Evolutionary conservation across 2,797 vertebrate genomes (phyloP), one percentile per base, ranked within the genome.

Genomic region (Darevskia mixta): DNA sequence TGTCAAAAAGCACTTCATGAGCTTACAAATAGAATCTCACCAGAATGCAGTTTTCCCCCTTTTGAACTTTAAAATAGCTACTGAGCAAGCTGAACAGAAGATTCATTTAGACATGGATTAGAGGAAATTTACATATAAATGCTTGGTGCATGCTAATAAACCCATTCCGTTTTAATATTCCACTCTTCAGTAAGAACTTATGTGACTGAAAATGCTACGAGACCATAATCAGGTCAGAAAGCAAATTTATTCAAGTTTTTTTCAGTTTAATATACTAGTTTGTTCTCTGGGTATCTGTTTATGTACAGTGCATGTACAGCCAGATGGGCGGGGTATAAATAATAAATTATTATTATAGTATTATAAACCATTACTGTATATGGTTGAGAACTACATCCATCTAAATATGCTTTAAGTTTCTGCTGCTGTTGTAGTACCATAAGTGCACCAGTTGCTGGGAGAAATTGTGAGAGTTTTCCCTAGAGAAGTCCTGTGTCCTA

Each of bases 61-160:
- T 87, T 87, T 61, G 83, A 91, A 79, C 94, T 94, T 92, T 87
- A 67, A 92, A 93, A 90, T 85, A 88, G 7, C 82, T 89, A 58
- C 72, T 84, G 88, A 77, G 75, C 86, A 79, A n/a, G 27, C 55
- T 43, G 75, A 95, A 92, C 92, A 95, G 90, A 91, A 91, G 91
- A 91, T 90, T 89, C 90, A 92, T 96, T 95, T 93, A 93, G 83
- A 87, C 92, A 72, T 90, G 92, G 90, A 87, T 93, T 93, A 93
- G 76, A 86, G 85, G 72, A 82, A 89, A 87, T 94, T 93, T 92
- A 72, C 92, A 93, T 94, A 38, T 91, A 89, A 94, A 92, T 93
- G 91, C 90, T 88, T 83, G 71, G 29, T 0, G 79, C 91, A 92
- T 93, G 79, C 90, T 93, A 91, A 94, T 90, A 91, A 93, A 91